Conservation (phyloP, 1,140 invertebrate genomes). For the Drosophila truncata region DNA sequence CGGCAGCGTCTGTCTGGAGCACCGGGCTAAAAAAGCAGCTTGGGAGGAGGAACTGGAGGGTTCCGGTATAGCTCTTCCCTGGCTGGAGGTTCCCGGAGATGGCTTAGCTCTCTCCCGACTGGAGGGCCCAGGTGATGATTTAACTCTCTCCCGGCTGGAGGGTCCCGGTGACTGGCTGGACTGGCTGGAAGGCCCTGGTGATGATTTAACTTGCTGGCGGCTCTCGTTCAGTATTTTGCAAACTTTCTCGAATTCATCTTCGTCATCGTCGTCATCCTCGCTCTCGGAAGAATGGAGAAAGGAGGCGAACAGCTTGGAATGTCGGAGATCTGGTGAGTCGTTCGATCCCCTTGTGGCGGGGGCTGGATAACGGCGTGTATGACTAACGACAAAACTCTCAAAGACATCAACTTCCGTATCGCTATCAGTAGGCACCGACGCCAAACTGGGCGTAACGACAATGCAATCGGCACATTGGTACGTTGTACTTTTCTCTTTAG, state of each 20-base stretch:
- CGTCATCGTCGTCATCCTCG: background rate
- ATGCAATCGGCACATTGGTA: constrained; percentile 41
- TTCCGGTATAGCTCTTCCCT: background rate
- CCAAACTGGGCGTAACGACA: background rate
- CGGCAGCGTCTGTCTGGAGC: background rate
- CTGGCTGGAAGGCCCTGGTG: too few relatives aligned
- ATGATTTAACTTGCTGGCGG: background rate
- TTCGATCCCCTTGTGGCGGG: too few relatives aligned
- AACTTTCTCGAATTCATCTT: background rate
- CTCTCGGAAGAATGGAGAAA: background rate
- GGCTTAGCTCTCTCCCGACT: too few relatives aligned
- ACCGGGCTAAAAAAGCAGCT: background rate
- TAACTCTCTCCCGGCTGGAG: too few relatives aligned
- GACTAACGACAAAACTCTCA: background rate
- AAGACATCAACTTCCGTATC: background rate
- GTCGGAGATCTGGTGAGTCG: background rate
- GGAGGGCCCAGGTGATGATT: too few relatives aligned
- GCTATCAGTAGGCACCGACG: background rate
- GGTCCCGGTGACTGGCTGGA: too few relatives aligned
- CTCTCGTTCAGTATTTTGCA: background rate
- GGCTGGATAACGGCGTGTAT: background rate
- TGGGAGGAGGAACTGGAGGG: background rate
- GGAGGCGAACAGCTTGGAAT: background rate
- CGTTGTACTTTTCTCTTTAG: rapidly evolving
- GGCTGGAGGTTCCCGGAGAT: too few relatives aligned